A percentile compares a stretch with the other conserved stretches of the same genome.
These are phyloP conservation scores for Genyomyrus donnyi DNA, from an alignment of 2,113 vertebrate species.

Conservation along the genomic window DNA sequence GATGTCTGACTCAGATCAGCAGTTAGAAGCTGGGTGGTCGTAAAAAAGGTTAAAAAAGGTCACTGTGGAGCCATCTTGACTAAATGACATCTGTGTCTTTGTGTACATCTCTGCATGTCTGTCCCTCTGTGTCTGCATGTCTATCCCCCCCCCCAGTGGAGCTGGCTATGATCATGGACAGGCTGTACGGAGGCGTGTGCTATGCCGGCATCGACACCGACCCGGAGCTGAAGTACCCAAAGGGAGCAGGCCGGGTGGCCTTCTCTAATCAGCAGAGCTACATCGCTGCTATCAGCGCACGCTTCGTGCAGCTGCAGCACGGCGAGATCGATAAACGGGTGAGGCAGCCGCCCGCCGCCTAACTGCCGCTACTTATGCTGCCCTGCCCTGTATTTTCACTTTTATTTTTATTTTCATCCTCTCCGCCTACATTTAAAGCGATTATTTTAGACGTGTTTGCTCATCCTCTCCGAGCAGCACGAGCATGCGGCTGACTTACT, in stretches of 20 bases:
- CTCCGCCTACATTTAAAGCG: not conserved
- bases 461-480: not conserved
- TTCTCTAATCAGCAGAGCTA: slow-evolving; percentile 99
- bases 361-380: not conserved
- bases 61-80: not conserved
- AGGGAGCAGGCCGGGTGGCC: slow-evolving; percentile 93
- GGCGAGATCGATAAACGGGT: slow-evolving; percentile 99
- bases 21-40: not conserved
- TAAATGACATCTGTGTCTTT: not conserved
- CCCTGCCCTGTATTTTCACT: not conserved
- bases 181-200: slow-evolving; percentile 95
- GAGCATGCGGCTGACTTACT: not conserved
- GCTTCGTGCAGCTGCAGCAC: slow-evolving; percentile 99
- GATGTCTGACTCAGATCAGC: not conserved
- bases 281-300: slow-evolving; percentile 98
- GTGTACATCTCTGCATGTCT: too few species aligned
- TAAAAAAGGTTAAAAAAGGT: not conserved
- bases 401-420: not conserved
- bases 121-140: too few species aligned
- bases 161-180: slow-evolving; percentile 98
- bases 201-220: slow-evolving; percentile 98
- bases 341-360: slow-evolving; percentile 41
- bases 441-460: not conserved
- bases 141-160: slow-evolving; percentile 67
- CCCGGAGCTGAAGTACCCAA: slow-evolving; percentile 97